Base-by-base conservation (phyloP, 2,113 vertebrate genomes). In the Pygoscelis adeliae region DNA sequence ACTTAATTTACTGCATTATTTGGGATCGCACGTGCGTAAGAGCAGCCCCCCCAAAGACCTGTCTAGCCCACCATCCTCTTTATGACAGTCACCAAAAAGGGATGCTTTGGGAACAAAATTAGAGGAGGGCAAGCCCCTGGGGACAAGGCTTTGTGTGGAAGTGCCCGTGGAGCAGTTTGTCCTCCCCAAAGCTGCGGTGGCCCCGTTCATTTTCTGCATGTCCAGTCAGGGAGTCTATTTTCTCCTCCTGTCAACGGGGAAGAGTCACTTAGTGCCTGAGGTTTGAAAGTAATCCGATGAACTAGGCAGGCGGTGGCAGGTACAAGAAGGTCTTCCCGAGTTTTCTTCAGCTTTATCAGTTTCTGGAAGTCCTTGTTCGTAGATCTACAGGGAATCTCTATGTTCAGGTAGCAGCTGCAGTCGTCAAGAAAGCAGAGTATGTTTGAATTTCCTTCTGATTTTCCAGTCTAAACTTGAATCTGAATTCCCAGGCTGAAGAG, bases 371-470 rank as follows among this genome's bases (percentile, higher is more conserved):
- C 96, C 94, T 97, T 96, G 87, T 95, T 97, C 83, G 2, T 22
- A 34, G 89, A 97, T 95, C 97, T 94, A 97, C 92, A 94, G 96
- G 95, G 95, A 98, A 95, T 89, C 79, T 93, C 95, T 96, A 86
- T 93, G 88, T 63, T 96, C 83, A 90, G 91, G 87, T 92, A 91
- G 90, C 77, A 59, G 95, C 94, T 80, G 94, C 87, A 93, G 88
- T 96, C 94, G 96, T 96, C 96, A 96, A 96, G 97, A 96, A 97
- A 83, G 90, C 52, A 38, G 90, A 87, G 63, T 12, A 92, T 92
- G 95, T 97, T 97, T 97, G 96, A 97, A 96, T 97, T 97, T 97
- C 79, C 94, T 95, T 96, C 96, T 96, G 94, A 97, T 96, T 97
- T 95, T 93, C 91, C 88, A 83, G 83, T 44, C 94, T 80, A 78